phyloP scores from a whole-genome alignment of 2,797 vertebrate genomes.

The Chelidonichthys spinosus region DNA sequence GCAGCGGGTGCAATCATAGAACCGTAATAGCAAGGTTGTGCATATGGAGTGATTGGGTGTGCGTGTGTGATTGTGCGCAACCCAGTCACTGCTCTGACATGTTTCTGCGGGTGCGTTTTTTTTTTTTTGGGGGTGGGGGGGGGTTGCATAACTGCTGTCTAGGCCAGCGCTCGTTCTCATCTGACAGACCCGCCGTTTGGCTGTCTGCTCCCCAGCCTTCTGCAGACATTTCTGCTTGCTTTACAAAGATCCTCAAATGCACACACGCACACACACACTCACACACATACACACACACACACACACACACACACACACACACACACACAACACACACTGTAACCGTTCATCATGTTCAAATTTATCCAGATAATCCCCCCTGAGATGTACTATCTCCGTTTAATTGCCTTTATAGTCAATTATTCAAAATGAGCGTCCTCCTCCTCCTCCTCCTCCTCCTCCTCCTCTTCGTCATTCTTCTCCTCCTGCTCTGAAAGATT shows the following conservation, averaged over 20 bases:
- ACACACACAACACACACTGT: constrained; percentile 2
- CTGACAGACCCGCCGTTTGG: constrained; percentile 43
- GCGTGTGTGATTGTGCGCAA: constrained; percentile 9
- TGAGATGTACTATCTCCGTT: constrained; percentile 11
- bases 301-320: neutral
- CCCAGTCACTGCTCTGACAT: constrained; percentile 44
- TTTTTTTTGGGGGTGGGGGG: constrained; percentile 4
- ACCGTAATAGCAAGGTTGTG: constrained; percentile 6
- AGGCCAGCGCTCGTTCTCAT: constrained; percentile 22
- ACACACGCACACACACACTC: constrained; percentile 5
- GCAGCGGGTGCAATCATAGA: constrained; percentile 61
- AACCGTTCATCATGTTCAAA: constrained; percentile 1
- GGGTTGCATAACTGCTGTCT: constrained; percentile 62
- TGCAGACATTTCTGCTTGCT: constrained; percentile 45
- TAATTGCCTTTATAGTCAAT: constrained; percentile 56
- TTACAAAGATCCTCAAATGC: constrained; percentile 12
- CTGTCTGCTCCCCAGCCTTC: constrained; percentile 31
- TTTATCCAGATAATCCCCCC: constrained; percentile 16
- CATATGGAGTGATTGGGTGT: constrained; percentile 1
- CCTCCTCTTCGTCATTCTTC: constrained; percentile 8
- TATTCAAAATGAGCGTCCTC: constrained; percentile 54
- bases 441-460: constrained; percentile 3
- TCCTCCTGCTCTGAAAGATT: constrained; percentile 68
- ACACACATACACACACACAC: neutral
- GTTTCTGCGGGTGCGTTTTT: constrained; percentile 21